Conservation (phyloP, 1,140 invertebrate species). For the Tachypleus tridentatus region DNA sequence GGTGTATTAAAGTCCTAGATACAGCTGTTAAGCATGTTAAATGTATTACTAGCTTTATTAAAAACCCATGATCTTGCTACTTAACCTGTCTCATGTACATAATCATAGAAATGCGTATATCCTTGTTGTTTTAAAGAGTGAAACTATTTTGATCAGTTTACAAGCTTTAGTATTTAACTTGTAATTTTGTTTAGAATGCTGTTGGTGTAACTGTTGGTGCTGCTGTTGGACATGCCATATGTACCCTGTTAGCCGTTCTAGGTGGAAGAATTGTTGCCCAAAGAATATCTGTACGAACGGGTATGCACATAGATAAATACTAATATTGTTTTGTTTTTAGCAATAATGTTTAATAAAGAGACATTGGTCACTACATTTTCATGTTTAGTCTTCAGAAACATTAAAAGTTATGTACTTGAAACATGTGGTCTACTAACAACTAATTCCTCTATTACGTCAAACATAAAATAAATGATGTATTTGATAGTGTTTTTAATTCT, state of each 20-base stretch:
- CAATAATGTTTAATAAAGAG: too few species aligned
- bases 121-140: too few species aligned
- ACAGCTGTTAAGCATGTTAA: too few species aligned
- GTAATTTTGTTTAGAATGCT: conserved; percentile 50
- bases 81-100: too few species aligned
- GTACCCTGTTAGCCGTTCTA: conserved; percentile 91
- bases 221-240: conserved; percentile 81
- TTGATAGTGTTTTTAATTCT: too few species aligned
- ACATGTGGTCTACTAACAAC: too few species aligned
- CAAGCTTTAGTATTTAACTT: background rate
- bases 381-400: background rate
- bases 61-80: too few species aligned
- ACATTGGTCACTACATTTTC: background rate
- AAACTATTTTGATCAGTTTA: too few species aligned
- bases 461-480: too few species aligned
- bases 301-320: conserved; percentile 36
- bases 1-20: too few species aligned
- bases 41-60: too few species aligned
- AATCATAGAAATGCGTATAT: too few species aligned
- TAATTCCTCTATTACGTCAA: background rate
- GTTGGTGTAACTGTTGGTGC: conserved; percentile 88
- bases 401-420: background rate
- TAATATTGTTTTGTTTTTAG: background rate
- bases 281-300: conserved; percentile 82
- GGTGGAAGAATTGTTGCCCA: conserved; percentile 91